Evolutionary conservation across 1,140 invertebrate species (phyloP).

Genomic region (Stenopsyche tienmushanensis): DNA sequence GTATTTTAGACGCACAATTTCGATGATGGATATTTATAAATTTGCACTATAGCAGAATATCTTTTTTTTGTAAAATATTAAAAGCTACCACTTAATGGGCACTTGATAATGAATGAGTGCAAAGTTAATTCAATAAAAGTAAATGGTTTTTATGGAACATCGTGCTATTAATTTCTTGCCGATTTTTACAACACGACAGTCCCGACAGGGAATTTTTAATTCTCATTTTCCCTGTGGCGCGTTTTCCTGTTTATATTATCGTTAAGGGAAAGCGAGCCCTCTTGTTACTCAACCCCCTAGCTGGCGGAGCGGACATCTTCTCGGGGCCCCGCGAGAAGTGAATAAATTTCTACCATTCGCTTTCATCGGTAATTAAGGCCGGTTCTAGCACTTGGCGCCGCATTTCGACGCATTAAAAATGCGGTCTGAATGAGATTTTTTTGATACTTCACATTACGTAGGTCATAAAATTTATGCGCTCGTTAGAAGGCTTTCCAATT

Average conservation of each 20-base stretch:
- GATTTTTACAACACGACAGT: not conserved
- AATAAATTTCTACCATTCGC: constrained; percentile 1
- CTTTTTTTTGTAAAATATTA: constrained; percentile 2
- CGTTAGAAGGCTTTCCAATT: constrained; percentile 16
- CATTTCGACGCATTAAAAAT: constrained; percentile 15
- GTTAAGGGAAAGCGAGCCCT: not conserved
- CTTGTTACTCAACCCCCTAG: not conserved
- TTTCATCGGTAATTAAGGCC: constrained; percentile 9
- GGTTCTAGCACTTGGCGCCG: not conserved
- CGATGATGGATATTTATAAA: not conserved
- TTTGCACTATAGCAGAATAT: not conserved
- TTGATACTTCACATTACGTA: not conserved
- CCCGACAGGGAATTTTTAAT: constrained; percentile 5
- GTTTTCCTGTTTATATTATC: constrained; percentile 8
- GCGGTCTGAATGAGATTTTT: no score
- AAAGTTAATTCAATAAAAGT: not conserved
- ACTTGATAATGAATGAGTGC: no score
- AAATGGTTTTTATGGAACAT: not conserved
- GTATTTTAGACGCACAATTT: not conserved
- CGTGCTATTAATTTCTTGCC: not conserved
- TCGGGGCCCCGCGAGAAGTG: not conserved
- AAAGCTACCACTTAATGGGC: no score
- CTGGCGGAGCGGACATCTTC: not conserved
- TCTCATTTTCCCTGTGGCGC: not conserved
- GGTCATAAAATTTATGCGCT: constrained; percentile 16